These are phyloP conservation scores for Syrrhaptes paradoxus DNA, from an alignment of 2,113 vertebrate genomes.

Conservation along the genomic window DNA sequence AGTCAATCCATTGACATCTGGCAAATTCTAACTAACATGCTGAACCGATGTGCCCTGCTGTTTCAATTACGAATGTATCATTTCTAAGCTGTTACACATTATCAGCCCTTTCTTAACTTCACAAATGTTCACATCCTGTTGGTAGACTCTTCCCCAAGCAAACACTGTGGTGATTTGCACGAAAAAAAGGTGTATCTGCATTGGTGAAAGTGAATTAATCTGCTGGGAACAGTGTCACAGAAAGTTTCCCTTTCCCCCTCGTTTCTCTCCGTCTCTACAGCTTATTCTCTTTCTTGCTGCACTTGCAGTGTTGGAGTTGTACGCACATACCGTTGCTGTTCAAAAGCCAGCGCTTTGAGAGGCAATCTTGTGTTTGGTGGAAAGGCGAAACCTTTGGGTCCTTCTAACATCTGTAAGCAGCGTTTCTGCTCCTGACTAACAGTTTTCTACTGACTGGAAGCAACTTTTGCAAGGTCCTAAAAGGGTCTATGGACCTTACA, in stretches of 20 bases:
- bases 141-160: not conserved
- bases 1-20: not conserved
- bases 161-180: not conserved
- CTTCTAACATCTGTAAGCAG: not conserved
- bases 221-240: not conserved
- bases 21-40: not conserved
- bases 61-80: not conserved
- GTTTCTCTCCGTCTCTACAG: not conserved
- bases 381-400: not conserved
- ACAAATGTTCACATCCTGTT: not conserved
- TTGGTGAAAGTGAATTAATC: slow-evolving; percentile 1
- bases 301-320: not conserved
- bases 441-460: not conserved
- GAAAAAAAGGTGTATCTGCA: not conserved
- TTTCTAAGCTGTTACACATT: not conserved
- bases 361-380: not conserved
- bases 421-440: not conserved
- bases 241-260: not conserved
- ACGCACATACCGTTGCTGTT: not conserved
- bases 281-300: not conserved
- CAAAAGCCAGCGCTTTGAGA: not conserved
- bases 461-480: not conserved
- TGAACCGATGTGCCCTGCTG: not conserved
- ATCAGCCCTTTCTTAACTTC: not conserved
- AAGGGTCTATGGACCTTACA: not conserved